Base-by-base conservation (phyloP, 2,113 vertebrate genomes). In the Prinia subflava region DNA sequence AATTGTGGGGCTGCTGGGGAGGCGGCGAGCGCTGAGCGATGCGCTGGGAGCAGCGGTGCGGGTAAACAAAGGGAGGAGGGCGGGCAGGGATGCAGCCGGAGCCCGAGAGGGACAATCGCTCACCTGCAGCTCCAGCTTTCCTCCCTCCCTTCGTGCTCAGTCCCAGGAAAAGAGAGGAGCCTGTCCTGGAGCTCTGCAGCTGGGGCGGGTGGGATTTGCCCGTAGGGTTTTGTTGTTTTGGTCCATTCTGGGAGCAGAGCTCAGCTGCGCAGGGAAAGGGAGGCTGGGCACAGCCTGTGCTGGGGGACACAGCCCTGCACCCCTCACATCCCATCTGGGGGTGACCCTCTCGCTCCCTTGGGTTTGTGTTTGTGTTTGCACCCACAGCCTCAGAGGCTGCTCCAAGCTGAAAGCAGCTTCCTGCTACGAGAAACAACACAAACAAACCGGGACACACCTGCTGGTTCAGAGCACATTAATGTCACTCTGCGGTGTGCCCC, bases 401-500 rank as follows among this genome's bases (percentile, higher is more conserved):
- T 6, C 27, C 19, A 0, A 35, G 25, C 27, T 11, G 11, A 68
- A 93, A 39, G 62, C 5, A 1, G 41, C 42, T 64, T 52, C 35
- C 82, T 33, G 41, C 49, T 21, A 0, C 7, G 9, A 49, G 56
- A 55, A n/a, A n/a, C n/a, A n/a, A n/a, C n/a, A n/a, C n/a, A n/a
- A n/a, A 18, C 70, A 50, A 52, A 16, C 44, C 0, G 3, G 73
- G 75, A 5, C 57, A 20, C 70, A 23, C 63, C 88, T 46, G 75
- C 42, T 1, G 18, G 37, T 13, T 19, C 4, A 24, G 60, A 53
- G 76, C 1, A 5, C 13, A 0, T 1, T 0, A 6, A 2, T 2
- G 17, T 71, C 65, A 8, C 31, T 0, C 42, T 7, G 76, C 4
- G 19, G 11, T 0, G 15, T 15, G 70, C 41, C 77, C 1, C 6